Conservation (phyloP, 2,888 invertebrate genomes). For the Cataglyphis cursor region DNA sequence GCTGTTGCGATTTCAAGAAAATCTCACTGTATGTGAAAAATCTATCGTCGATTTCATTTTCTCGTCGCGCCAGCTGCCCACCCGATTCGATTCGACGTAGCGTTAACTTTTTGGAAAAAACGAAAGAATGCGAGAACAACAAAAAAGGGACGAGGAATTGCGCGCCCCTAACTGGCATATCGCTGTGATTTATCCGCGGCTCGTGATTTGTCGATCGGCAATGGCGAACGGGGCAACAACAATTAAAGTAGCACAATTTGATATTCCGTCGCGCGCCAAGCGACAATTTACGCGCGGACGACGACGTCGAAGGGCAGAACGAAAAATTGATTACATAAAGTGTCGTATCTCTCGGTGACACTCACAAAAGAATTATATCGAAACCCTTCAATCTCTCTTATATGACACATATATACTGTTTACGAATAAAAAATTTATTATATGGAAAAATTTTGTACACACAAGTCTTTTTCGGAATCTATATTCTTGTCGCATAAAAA, state of each 20-base stretch:
- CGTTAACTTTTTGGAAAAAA: slow-evolving; percentile 43
- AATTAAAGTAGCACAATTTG: slow-evolving; percentile 66
- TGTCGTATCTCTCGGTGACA: slow-evolving; percentile 4
- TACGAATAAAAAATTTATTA: not conserved
- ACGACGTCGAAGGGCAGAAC: slow-evolving; percentile 39
- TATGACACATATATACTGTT: not conserved
- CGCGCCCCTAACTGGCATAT: slow-evolving; percentile 50
- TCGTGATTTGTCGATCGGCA: slow-evolving; percentile 60
- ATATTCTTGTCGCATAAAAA: not conserved
- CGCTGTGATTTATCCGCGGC: slow-evolving; percentile 64
- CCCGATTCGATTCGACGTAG: slow-evolving; percentile 15
- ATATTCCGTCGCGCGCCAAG: slow-evolving; percentile 43
- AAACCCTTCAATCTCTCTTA: not conserved
- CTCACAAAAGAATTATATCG: slow-evolving; percentile 36
- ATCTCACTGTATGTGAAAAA: slow-evolving; percentile 18
- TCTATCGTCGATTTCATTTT: slow-evolving; percentile 43
- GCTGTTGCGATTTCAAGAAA: slow-evolving; percentile 34
- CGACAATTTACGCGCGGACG: slow-evolving; percentile 47
- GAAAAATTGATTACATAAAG: slow-evolving; percentile 37
- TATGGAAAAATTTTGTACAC: no score
- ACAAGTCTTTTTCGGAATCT: not conserved
- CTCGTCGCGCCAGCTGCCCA: slow-evolving; percentile 42
- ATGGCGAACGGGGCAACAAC: slow-evolving; percentile 46
- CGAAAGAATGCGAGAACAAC: slow-evolving; percentile 11
- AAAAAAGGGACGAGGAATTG: slow-evolving; percentile 32